Evolutionary conservation across 2,888 invertebrate genomes (phyloP).

Genomic region (Byasa hedistus): DNA sequence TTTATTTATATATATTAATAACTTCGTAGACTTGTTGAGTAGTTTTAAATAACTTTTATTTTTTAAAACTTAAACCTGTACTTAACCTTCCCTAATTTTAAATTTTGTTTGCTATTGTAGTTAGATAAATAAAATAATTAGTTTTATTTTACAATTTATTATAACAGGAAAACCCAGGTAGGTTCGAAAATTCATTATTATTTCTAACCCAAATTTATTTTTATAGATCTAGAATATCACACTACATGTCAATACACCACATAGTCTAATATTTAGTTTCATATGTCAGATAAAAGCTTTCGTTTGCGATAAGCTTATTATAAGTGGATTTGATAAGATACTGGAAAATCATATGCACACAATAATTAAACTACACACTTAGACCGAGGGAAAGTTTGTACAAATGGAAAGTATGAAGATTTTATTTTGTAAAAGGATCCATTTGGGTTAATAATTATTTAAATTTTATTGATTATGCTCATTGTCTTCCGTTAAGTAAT

Average conservation of each 20-base stretch:
- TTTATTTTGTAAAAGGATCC: not conserved
- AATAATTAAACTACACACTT: conserved; percentile 12
- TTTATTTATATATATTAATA: conserved; percentile 49
- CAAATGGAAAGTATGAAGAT: conserved; percentile 1
- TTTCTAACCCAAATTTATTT: conserved; percentile 22
- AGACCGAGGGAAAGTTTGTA: not conserved
- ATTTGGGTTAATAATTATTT: too few relatives aligned
- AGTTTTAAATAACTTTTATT: conserved; percentile 40
- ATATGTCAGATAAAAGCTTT: conserved; percentile 19
- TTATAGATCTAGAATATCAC: conserved; percentile 23
- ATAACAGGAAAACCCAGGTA: conserved; percentile 21
- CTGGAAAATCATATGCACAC: conserved; percentile 4
- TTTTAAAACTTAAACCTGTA: conserved; percentile 32
- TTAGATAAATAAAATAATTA: conserved; percentile 35
- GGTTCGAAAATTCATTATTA: conserved; percentile 18
- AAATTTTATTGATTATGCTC: too few relatives aligned
- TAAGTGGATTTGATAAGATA: conserved; percentile 25
- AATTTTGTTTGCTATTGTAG: conserved; percentile 38
- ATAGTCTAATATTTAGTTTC: conserved; percentile 19
- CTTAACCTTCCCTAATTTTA: conserved; percentile 30
- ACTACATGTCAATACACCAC: conserved; percentile 26
- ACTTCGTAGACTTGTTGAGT: conserved; percentile 51
- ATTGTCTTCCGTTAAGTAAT: too few relatives aligned
- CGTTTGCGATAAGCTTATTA: conserved; percentile 17
- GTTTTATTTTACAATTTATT: conserved; percentile 17